Conservation (phyloP, 1,140 invertebrate species). For the Sesamia nonagrioides region DNA sequence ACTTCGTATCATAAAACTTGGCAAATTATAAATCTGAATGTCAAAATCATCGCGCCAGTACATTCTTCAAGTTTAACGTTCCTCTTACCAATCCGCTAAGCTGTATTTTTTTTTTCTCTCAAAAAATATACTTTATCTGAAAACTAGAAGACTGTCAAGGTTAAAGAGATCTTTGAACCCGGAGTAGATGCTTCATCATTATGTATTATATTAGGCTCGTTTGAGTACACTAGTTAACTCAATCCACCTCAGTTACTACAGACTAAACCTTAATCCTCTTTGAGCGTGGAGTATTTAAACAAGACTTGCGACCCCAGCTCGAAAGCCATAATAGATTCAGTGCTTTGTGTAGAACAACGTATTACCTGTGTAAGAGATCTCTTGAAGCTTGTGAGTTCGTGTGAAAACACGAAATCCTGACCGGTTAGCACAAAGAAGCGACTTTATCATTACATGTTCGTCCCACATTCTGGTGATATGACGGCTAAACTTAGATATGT, state of each 20-base stretch:
- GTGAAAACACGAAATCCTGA: neutral
- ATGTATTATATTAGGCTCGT: neutral
- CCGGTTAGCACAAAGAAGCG: neutral
- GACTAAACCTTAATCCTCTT: neutral
- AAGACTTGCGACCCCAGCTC: neutral
- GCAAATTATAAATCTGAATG: conserved; percentile 26
- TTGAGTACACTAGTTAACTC: neutral
- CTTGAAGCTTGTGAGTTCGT: neutral
- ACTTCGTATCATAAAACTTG: conserved; percentile 6
- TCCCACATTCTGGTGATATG: conserved; percentile 47
- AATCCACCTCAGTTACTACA: neutral
- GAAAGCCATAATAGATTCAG: neutral
- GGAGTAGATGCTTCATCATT: neutral
- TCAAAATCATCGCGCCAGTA: conserved; percentile 2
- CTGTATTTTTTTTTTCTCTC: neutral
- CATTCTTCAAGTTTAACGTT: conserved; percentile 1
- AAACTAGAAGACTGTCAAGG: neutral
- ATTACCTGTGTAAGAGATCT: neutral
- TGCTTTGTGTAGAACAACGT: neutral
- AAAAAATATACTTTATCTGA: neutral
- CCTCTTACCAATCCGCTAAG: neutral
- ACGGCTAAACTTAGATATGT: conserved; percentile 54
- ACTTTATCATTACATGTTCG: conserved; percentile 31
- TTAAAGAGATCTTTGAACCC: neutral
- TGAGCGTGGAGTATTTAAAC: neutral